Evolutionary conservation across 2,113 vertebrate species (phyloP), one percentile per base, ranked within the genome.

Genomic region (Pangasianodon gigas): DNA sequence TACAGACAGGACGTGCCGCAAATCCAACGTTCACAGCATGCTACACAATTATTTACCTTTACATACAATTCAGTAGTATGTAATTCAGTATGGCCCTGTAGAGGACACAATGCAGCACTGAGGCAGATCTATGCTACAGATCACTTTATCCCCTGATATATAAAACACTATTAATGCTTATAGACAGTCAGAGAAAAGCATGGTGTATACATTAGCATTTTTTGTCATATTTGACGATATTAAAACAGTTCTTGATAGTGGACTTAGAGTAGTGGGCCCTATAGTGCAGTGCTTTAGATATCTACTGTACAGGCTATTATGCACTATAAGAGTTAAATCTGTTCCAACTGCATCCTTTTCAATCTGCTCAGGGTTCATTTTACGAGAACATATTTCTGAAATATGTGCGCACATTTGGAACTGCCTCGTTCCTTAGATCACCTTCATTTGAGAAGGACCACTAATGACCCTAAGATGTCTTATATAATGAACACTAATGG

Each of bases 1-100:
- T 97, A 93, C 29, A 62, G 60, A 44, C 24, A 44, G 26, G 41
- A 26, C 16, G 52, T 60, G 74, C 37, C 26, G 24, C 56, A 32
- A 62, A 87, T 86, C 51, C 74, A 46, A 24, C 10, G 19, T 44
- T 41, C 26, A 69, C 65, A n/a, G 10, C 9, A n/a, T 65, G 26
- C 3, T 65, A n/a, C 29, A 32, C 13, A 2, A 37, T 71, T 37
- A 32, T 69, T 69, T 26, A 62, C 24, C 60, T 62, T 62, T 13
- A 67, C 65, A 32, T 13, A 32, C 65, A 69, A 6, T 32, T 16
- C n/a, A 69, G 29, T n/a, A n/a, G n/a, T n/a, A n/a, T n/a, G n/a
- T n/a, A n/a, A n/a, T n/a, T n/a, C n/a, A n/a, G n/a, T n/a, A n/a
- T n/a, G n/a, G n/a, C n/a, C n/a, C n/a, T n/a, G n/a, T n/a, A n/a